Base-by-base conservation (phyloP, 2,888 invertebrate genomes). In the Chymomyza caudatula region DNA sequence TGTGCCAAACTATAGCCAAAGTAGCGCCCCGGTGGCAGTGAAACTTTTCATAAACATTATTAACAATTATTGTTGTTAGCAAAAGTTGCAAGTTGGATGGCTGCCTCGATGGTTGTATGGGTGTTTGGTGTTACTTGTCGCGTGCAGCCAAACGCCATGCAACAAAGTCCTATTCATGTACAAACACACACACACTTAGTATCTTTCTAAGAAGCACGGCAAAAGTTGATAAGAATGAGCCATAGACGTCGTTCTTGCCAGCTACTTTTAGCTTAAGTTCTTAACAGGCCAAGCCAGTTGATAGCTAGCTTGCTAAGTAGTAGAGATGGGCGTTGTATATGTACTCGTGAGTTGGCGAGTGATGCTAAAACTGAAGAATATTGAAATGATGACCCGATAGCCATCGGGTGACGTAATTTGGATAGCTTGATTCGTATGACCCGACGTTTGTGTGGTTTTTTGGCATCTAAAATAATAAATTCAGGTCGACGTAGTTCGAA, bases 41-140 rank as follows among this genome's bases (percentile, higher is more conserved):
- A 70, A 86, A 85, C 87, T 85, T 86, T 86, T 87, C 87, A 86
- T 85, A 85, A 85, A 85, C 84, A 85, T 86, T 85, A 85, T 85
- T 85, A 85, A 81, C 86, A 81, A 80, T 84, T 84, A 86, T 85
- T 87, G 79, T 79, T 78, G 85, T 85, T 77, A 84, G 79, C 78
- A 71, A 71, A 80, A 80, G 84, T 80, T 80, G 78, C 47, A 80
- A 80, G 84, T 80, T 80, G 78, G 42, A 67, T 69, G 69, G 66
- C 72, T 42, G 54, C 42, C 63, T 65, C 60, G 67, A 55, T 68
- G 73, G 73, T 73, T 67, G 13, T 47, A 15, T 17, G 15, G 15
- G 3, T 47, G 51, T 17, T 43, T 20, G 60, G 52, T 60, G 54
- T 77, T 77, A 72, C 77, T 72, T 74, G 84, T 84, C 78, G 79